A percentile compares a stretch with the other conserved stretches of the same genome.
Conservation (phyloP, 2,797 vertebrate species). For the Mallotus villosus region DNA sequence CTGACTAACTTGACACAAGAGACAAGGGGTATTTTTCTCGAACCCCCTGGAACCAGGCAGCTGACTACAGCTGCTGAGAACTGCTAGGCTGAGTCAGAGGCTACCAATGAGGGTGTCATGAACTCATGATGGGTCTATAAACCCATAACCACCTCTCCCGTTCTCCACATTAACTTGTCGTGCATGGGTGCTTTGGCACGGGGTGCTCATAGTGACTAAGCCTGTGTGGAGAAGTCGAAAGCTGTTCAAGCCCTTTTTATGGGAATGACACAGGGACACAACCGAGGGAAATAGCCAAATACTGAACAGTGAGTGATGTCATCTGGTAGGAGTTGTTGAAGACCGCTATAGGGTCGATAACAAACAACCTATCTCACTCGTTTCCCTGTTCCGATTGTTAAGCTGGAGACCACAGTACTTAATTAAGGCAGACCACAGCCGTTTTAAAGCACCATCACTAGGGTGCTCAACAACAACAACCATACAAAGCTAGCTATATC, state of each 20-base stretch:
- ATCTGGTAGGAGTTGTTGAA: conserved; percentile 13
- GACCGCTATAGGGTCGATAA: conserved; percentile 24
- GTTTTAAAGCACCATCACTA: not conserved
- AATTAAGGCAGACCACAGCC: not conserved
- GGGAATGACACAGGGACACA: conserved; percentile 25
- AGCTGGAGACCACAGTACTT: conserved; percentile 1
- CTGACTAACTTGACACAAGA: conserved; percentile 36
- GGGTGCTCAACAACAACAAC: conserved; percentile 13
- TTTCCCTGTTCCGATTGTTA: conserved; percentile 11
- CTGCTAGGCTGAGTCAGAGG: conserved; percentile 29
- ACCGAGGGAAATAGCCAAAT: conserved; percentile 36
- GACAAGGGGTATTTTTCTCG: conserved; percentile 33
- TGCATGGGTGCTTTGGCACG: conserved; percentile 36
- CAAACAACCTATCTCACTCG: conserved; percentile 20
- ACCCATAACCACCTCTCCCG: conserved; percentile 33
- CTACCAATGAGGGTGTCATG: conserved; percentile 32
- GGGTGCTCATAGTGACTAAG: not conserved
- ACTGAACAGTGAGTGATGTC: conserved; percentile 28
- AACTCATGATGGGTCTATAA: conserved; percentile 48
- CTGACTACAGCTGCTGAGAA: conserved; percentile 56
- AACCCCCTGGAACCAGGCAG: conserved; percentile 45
- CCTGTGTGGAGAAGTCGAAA: not conserved
- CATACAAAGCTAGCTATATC: conserved; percentile 28
- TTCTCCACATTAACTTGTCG: conserved; percentile 42
- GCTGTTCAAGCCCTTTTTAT: no score